Evolutionary conservation across 2,113 vertebrate species (phyloP).

Genomic region (Stomatorhinus ivindoensis): DNA sequence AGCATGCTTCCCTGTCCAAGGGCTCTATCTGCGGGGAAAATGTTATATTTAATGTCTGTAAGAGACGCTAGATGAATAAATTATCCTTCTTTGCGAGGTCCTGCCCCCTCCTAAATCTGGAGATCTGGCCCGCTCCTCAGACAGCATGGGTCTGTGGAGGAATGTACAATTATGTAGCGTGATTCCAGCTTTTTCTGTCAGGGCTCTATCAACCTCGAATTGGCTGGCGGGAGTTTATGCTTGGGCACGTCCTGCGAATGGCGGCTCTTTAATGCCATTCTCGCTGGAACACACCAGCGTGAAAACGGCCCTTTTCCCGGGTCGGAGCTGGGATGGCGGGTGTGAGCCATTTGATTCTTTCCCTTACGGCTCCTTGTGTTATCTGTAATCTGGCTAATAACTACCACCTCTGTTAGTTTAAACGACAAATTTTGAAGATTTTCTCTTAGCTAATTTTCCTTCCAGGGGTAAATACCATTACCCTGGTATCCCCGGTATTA

Average conservation of each 20-base stretch:
- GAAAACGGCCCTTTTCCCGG: constrained; percentile 58
- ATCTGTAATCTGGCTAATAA: constrained; percentile 51
- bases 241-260: constrained; percentile 64
- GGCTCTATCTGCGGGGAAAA: background rate
- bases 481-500: background rate
- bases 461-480: background rate
- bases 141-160: constrained; percentile 66
- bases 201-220: constrained; percentile 69
- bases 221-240: constrained; percentile 60
- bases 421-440: constrained; percentile 50
- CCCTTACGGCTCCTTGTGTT: constrained; percentile 52
- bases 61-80: constrained; percentile 49
- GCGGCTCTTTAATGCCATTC: constrained; percentile 64
- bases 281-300: constrained; percentile 64
- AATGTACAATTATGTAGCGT: constrained; percentile 68
- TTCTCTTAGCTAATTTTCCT: constrained; percentile 30
- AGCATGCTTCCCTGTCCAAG: background rate
- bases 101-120: constrained; percentile 40
- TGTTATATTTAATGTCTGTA: background rate
- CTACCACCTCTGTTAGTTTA: constrained; percentile 47
- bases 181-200: constrained; percentile 67
- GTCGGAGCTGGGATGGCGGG: constrained; percentile 42
- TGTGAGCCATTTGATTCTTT: constrained; percentile 25
- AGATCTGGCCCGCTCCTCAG: constrained; percentile 64
- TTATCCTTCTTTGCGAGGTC: constrained; percentile 40